These are phyloP conservation scores for Rhamphomyia laevipes DNA, from an alignment of 2,888 invertebrate species.

Conservation along the genomic window DNA sequence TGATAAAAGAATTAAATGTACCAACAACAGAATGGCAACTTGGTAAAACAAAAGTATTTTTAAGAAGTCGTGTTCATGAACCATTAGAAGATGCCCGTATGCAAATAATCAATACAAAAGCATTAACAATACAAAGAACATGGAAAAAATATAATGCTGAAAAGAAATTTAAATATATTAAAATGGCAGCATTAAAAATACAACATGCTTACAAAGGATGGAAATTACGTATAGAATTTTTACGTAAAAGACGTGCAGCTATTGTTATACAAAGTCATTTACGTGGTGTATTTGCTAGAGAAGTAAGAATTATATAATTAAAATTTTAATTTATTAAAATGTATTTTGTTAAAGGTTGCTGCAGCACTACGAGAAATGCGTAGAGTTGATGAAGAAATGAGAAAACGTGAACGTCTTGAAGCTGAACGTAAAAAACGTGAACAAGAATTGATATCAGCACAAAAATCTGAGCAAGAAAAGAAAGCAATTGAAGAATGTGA, in stretches of 20 bases:
- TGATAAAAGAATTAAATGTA: constrained; percentile 54
- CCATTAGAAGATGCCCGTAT: constrained; percentile 72
- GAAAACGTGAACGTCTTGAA: constrained; percentile 58
- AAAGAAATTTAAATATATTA: constrained; percentile 53
- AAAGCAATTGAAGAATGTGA: constrained; percentile 52
- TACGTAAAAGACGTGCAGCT: constrained; percentile 69
- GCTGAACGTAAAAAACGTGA: constrained; percentile 54
- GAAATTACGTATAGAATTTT: constrained; percentile 69
- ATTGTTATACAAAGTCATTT: constrained; percentile 77
- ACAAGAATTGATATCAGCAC: constrained; percentile 39
- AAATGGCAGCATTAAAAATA: constrained; percentile 57
- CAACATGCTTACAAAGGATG: constrained; percentile 80
- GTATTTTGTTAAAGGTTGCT: constrained; percentile 42
- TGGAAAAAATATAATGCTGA: constrained; percentile 56
- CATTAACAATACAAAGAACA: constrained; percentile 63
- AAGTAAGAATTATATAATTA: constrained; percentile 40
- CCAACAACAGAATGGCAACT: constrained; percentile 76
- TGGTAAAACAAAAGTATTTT: constrained; percentile 75
- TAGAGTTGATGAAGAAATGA: constrained; percentile 75
- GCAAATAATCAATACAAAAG: constrained; percentile 54
- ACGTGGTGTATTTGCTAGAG: constrained; percentile 80
- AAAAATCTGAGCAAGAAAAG: constrained; percentile 37
- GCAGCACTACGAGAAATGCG: constrained; percentile 77
- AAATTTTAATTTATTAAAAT: not conserved
- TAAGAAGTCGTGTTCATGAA: constrained; percentile 67